A percentile compares a stretch with the other conserved stretches of the same genome.
These are phyloP conservation scores for Megaustenia siamemsis DNA, from an alignment of 2,888 invertebrate genomes.

Conservation along the genomic window DNA sequence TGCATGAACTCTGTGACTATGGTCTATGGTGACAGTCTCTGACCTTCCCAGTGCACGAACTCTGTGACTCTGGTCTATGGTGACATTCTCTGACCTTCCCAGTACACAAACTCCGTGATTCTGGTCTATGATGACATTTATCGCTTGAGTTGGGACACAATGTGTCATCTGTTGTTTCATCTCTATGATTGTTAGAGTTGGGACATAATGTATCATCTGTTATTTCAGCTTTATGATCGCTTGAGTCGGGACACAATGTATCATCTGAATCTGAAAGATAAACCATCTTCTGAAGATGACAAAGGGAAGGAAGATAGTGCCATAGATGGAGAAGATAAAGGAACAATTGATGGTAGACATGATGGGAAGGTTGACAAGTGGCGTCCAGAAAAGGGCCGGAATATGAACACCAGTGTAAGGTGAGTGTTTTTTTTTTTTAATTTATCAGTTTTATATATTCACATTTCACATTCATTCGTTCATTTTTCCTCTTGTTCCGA, in stretches of 20 bases:
- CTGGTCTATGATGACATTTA: too few species aligned
- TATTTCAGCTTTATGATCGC: constrained; percentile 71
- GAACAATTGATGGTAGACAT: not conserved
- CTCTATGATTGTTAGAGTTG: too few species aligned
- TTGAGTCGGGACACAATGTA: constrained; percentile 71
- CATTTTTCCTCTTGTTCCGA: not conserved
- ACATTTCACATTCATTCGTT: not conserved
- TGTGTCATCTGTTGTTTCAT: constrained; percentile 52
- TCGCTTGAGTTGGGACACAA: constrained; percentile 70
- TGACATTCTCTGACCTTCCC: too few species aligned
- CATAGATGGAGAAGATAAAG: not conserved
- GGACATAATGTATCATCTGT: too few species aligned
- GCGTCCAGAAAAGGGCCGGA: not conserved
- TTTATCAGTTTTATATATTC: not conserved
- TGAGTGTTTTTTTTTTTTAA: not conserved
- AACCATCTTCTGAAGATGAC: not conserved
- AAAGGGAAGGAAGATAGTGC: not conserved
- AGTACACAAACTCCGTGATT: too few species aligned
- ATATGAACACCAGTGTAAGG: constrained; percentile 43
- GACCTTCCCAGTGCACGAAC: too few species aligned
- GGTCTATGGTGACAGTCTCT: too few species aligned
- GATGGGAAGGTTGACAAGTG: not conserved
- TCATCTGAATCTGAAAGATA: constrained; percentile 68
- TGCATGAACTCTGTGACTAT: too few species aligned
- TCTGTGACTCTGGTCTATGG: too few species aligned